These are phyloP conservation scores for Cuculus canorus DNA, from an alignment of 2,797 vertebrate genomes.

Conservation along the genomic window DNA sequence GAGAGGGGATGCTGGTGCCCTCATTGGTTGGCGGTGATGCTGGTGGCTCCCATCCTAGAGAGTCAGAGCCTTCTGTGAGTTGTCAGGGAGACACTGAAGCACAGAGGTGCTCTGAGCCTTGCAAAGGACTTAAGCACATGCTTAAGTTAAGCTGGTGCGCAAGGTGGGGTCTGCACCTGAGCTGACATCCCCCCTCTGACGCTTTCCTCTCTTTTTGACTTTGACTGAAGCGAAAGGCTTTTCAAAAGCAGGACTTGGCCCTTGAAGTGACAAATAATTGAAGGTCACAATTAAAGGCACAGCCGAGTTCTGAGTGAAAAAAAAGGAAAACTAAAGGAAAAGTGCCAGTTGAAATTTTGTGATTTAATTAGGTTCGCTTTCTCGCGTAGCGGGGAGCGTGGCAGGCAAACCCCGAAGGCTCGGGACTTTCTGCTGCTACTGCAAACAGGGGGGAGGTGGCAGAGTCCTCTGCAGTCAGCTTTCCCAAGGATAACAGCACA, in stretches of 20 bases:
- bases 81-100: background rate
- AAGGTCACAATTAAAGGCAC: conserved; percentile 64
- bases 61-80: background rate
- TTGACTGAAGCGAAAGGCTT: background rate
- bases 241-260: background rate
- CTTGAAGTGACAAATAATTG: conserved; percentile 59
- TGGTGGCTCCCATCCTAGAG: background rate
- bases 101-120: background rate
- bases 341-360: conserved; percentile 6
- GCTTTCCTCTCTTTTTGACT: background rate
- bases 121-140: too few species aligned
- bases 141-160: background rate
- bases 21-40: fast-evolving
- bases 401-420: background rate
- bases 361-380: conserved; percentile 8
- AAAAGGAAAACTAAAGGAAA: conserved; percentile 1
- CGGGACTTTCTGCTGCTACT: background rate
- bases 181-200: fast-evolving
- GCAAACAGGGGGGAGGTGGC: background rate
- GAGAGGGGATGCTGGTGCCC: background rate
- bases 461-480: background rate
- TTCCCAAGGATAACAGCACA: background rate
- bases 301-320: background rate
- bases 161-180: fast-evolving
- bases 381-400: background rate